phyloP scores from a whole-genome alignment of 2,797 vertebrate genomes.

The Sarcoramphus papa region DNA sequence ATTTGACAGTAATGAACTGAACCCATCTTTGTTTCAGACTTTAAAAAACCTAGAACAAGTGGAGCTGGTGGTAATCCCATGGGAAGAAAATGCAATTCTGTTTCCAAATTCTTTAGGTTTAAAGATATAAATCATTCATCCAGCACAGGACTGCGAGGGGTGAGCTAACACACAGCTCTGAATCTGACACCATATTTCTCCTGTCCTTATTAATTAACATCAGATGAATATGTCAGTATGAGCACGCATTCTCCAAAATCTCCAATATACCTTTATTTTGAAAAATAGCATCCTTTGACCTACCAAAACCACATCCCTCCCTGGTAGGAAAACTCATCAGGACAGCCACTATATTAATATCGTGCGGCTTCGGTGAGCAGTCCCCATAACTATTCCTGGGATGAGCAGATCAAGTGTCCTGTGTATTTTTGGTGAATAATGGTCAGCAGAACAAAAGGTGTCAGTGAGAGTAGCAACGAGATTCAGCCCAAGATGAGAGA shows the following conservation, averaged over 20 bases:
- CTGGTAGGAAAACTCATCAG: neutral
- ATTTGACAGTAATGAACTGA: neutral
- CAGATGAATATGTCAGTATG: neutral
- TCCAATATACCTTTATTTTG: neutral
- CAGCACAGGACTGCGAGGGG: neutral
- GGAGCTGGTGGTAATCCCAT: neutral
- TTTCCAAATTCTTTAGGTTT: neutral
- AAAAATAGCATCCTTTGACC: neutral
- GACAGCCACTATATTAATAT: neutral
- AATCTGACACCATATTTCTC: neutral
- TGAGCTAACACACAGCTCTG: neutral
- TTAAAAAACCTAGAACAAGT: neutral
- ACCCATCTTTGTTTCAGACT: neutral
- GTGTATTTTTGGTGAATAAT: neutral
- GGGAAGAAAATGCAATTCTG: neutral
- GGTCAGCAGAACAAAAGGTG: neutral
- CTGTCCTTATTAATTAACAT: neutral
- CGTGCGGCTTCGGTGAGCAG: neutral
- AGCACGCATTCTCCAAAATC: neutral
- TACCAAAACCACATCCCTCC: neutral
- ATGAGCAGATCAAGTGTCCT: neutral
- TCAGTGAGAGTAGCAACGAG: neutral
- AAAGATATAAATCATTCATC: neutral
- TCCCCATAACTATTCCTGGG: neutral
- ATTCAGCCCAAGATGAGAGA: neutral